Base-by-base conservation (phyloP, 2,888 invertebrate genomes). In the Fragum fragum region DNA sequence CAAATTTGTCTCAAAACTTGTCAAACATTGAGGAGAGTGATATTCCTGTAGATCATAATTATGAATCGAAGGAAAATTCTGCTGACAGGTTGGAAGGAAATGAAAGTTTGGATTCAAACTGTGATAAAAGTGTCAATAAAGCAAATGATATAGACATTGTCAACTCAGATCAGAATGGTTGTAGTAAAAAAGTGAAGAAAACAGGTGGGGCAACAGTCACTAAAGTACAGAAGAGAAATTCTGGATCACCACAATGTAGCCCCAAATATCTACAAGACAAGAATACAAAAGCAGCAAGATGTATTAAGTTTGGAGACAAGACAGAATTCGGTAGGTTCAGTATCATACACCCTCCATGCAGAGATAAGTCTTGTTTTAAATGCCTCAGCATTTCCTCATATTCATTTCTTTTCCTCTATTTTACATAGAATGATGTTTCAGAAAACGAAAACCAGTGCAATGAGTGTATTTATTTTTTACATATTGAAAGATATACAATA, bases 1-100 rank as follows among this genome's bases (percentile, higher is more conserved):
- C 77, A 16, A 80, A 85, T 57, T 59, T 81, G n/a, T 85, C 85
- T 1, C 79, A 80, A 66, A 74, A 83, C 71, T 66, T 83, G 26
- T 83, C 83, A 1, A 55, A 42, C 26, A 55, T 47, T 14, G 83
- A 80, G 14, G 74, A 77, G 42, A 59, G 23, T 69, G 59, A 42
- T 23, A 21, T 9, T 16, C 47, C 47, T 14, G 2, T n/a, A 1
- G 7, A 47, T 18, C 47, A 28, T 16, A 16, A 28, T 6, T 57
- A 2, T 28, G 23, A 28, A 1, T 6, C 28, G 2, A 11, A 16
- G 2, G 57, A 57, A 16, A n/a, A 9, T 23, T 57, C 57, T 57
- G 1, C n/a, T 9, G 28, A 57, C n/a, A 57, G 9, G 6, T 39
- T 39, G 42, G 36, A 18, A 5, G 9, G 28, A 16, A 57, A n/a